These are phyloP conservation scores for Morelia viridis DNA, from an alignment of 2,797 vertebrate genomes.

Conservation along the genomic window DNA sequence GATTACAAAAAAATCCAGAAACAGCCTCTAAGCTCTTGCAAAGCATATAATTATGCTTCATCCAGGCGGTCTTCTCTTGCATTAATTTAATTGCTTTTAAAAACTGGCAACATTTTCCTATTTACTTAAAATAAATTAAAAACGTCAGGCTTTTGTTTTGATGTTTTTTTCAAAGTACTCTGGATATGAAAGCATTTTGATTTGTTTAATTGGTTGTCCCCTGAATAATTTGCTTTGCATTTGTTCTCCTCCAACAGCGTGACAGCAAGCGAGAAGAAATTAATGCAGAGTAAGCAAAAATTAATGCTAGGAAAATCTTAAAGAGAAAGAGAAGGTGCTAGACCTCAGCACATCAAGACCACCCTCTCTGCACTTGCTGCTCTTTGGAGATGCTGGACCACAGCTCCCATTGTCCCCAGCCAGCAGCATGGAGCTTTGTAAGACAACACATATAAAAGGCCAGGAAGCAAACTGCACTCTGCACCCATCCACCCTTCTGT, in stretches of 20 bases:
- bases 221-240: background rate
- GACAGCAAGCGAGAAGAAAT: background rate
- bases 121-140: conserved; percentile 69
- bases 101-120: conserved; percentile 54
- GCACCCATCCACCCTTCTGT: no score
- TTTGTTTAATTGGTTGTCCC: conserved; percentile 15
- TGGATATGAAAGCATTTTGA: conserved; percentile 62
- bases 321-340: background rate
- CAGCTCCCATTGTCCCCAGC: no score
- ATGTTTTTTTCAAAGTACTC: conserved; percentile 42
- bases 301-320: conserved; percentile 34
- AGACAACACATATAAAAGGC: no score
- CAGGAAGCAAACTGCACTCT: no score
- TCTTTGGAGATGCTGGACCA: no score
- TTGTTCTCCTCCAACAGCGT: conserved; percentile 23
- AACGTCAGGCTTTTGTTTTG: conserved; percentile 42
- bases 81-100: conserved; percentile 67
- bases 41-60: conserved; percentile 67
- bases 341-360: background rate
- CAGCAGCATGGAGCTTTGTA: no score
- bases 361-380: no score
- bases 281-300: conserved; percentile 36
- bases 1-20: conserved; percentile 58
- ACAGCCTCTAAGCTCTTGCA: conserved; percentile 46
- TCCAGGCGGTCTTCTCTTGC: conserved; percentile 58